Evolutionary conservation across 1,140 invertebrate species (phyloP).

Genomic region (Conus betulinus): DNA sequence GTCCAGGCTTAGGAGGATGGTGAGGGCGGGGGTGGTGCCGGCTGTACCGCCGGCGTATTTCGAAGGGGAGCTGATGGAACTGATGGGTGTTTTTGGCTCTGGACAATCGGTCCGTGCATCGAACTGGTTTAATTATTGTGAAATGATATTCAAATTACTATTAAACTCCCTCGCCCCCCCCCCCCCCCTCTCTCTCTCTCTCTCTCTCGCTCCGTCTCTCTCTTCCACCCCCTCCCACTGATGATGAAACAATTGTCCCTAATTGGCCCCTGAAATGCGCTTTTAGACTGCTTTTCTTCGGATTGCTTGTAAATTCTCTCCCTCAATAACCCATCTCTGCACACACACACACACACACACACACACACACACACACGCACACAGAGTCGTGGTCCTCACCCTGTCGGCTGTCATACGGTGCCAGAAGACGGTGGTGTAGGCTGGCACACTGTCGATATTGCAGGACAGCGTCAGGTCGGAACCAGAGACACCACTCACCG

Average conservation of each 20-base stretch:
- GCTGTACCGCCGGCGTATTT: slow-evolving; percentile 19
- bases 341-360: too few relatives aligned
- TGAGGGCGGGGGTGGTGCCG: slow-evolving; percentile 14
- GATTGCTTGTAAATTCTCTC: too few relatives aligned
- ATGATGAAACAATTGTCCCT: too few relatives aligned
- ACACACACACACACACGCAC: too few relatives aligned
- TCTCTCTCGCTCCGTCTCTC: too few relatives aligned
- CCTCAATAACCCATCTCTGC: too few relatives aligned
- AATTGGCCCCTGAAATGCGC: too few relatives aligned
- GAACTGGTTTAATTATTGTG: neutral
- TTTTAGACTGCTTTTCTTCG: too few relatives aligned
- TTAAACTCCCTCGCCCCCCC: too few relatives aligned
- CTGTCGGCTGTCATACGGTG: neutral
- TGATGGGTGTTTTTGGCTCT: neutral
- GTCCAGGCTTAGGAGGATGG: neutral
- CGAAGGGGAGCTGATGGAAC: neutral
- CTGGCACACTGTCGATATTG: neutral
- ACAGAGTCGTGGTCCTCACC: neutral
- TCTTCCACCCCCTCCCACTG: too few relatives aligned
- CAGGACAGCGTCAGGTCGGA: neutral
- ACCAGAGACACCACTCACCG: neutral
- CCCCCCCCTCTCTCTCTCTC: too few relatives aligned
- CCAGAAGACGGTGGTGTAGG: slow-evolving; percentile 12
- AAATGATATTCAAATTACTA: neutral
- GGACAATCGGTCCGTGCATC: too few relatives aligned